Percentiles rank a stretch among this genome's conserved stretches.
phyloP scores from a whole-genome alignment of 1,140 invertebrate species.

The Dendrolimus punctatus region DNA sequence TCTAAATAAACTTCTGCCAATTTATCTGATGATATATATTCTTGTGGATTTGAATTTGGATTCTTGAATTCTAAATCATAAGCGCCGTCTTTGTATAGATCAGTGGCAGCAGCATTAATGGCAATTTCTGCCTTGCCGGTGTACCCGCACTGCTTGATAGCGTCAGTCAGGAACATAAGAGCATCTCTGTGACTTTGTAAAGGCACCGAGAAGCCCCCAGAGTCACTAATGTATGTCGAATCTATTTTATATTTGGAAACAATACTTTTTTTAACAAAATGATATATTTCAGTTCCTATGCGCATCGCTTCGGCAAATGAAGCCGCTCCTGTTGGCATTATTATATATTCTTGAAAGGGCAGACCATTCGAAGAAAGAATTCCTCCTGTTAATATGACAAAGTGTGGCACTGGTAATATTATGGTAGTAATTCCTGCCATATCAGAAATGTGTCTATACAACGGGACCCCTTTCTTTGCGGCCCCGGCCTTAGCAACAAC shows the following conservation, averaged over 20 bases:
- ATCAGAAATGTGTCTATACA: slow-evolving; percentile 91
- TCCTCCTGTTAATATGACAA: slow-evolving; percentile 98
- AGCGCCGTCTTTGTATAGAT: slow-evolving; percentile 87
- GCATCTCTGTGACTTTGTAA: slow-evolving; percentile 94
- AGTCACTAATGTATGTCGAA: slow-evolving; percentile 96
- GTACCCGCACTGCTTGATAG: slow-evolving; percentile 95
- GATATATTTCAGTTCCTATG: slow-evolving; percentile 97
- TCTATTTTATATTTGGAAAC: slow-evolving; percentile 90
- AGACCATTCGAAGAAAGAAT: slow-evolving; percentile 97
- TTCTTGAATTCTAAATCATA: slow-evolving; percentile 99
- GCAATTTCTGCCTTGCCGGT: slow-evolving; percentile 91
- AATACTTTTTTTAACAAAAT: slow-evolving; percentile 94
- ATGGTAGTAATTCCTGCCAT: slow-evolving; percentile 92
- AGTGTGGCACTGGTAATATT: slow-evolving; percentile 95
- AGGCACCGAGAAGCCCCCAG: slow-evolving; percentile 98
- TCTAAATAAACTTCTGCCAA: slow-evolving; percentile 89
- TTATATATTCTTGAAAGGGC: slow-evolving; percentile 98
- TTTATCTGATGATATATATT: slow-evolving; percentile 84
- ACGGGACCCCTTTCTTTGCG: slow-evolving; percentile 89
- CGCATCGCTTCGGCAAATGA: slow-evolving; percentile 97
- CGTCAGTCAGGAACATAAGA: slow-evolving; percentile 88
- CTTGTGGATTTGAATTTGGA: slow-evolving; percentile 84
- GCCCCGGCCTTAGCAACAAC: slow-evolving; percentile 97
- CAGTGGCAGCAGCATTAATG: slow-evolving; percentile 98
- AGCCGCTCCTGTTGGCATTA: slow-evolving; percentile 87